These are phyloP conservation scores for Sialis lutaria DNA, from an alignment of 2,888 invertebrate species.

Conservation along the genomic window DNA sequence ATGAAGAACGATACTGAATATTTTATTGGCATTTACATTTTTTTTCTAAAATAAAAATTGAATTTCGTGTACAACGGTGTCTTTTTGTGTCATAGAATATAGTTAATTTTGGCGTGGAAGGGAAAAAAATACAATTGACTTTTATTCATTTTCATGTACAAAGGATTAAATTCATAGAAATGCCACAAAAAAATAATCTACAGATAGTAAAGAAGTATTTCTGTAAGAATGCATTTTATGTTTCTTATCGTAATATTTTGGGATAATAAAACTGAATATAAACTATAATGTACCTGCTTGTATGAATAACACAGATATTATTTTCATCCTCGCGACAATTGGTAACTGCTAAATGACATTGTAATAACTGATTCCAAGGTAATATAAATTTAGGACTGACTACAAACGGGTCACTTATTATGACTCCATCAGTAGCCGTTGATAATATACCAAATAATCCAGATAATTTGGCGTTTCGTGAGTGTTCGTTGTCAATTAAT, in stretches of 20 bases:
- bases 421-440: slow-evolving; percentile 33
- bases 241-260: neutral
- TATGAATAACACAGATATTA: slow-evolving; percentile 38
- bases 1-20: too few species aligned
- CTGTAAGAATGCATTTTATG: neutral
- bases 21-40: too few species aligned
- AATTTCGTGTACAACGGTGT: too few species aligned
- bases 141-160: too few species aligned
- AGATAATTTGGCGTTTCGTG: slow-evolving; percentile 38
- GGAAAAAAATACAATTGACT: too few species aligned
- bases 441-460: slow-evolving; percentile 39
- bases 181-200: too few species aligned
- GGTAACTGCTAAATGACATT: slow-evolving; percentile 33
- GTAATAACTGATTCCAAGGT: slow-evolving; percentile 41
- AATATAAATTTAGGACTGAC: slow-evolving; percentile 31
- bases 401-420: slow-evolving; percentile 32
- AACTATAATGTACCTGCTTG: slow-evolving; percentile 34
- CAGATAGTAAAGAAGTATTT: too few species aligned
- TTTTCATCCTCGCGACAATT: slow-evolving; percentile 33
- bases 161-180: too few species aligned
- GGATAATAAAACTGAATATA: neutral
- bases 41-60: too few species aligned
- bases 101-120: too few species aligned
- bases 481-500: slow-evolving; percentile 41
- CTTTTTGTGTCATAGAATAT: too few species aligned